Percentiles rank a stretch among this genome's conserved stretches.
Conservation (phyloP, 2,113 vertebrate genomes). For the Bubo scandiacus region DNA sequence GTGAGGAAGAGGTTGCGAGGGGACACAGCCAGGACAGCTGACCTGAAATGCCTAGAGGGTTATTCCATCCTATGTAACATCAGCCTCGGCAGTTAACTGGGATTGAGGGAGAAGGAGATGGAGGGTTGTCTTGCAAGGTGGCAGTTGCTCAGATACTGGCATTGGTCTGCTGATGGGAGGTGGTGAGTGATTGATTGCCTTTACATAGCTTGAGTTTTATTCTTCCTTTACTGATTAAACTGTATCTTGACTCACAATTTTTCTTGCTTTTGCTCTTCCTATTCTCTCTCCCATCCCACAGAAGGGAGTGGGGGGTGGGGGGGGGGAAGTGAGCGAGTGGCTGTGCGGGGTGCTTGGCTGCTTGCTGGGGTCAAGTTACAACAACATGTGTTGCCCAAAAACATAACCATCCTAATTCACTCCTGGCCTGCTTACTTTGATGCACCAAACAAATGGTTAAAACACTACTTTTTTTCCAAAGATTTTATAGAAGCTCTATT, state of each 20-base stretch:
- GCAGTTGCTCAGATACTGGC: neutral
- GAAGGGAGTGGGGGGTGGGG: no score
- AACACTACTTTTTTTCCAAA: neutral
- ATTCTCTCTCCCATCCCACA: neutral
- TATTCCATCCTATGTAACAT: neutral
- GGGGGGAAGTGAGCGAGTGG: neutral
- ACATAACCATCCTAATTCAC: neutral
- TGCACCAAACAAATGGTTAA: neutral
- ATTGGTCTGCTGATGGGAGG: neutral
- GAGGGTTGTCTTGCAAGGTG: neutral
- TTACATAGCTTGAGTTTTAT: neutral
- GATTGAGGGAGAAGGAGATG: neutral
- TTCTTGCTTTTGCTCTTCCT: neutral
- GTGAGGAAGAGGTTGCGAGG: neutral
- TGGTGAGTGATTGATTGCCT: neutral
- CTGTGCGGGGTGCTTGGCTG: neutral
- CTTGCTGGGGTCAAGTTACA: rapidly evolving
- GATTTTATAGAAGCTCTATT: neutral
- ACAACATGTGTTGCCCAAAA: neutral
- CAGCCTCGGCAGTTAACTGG: neutral
- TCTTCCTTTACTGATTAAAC: neutral
- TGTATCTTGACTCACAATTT: rapidly evolving
- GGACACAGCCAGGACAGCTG: neutral
- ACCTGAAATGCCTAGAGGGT: neutral
- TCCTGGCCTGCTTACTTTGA: neutral